Conservation (phyloP, 1,140 invertebrate species). For the Pemphigus obesinymphae region DNA sequence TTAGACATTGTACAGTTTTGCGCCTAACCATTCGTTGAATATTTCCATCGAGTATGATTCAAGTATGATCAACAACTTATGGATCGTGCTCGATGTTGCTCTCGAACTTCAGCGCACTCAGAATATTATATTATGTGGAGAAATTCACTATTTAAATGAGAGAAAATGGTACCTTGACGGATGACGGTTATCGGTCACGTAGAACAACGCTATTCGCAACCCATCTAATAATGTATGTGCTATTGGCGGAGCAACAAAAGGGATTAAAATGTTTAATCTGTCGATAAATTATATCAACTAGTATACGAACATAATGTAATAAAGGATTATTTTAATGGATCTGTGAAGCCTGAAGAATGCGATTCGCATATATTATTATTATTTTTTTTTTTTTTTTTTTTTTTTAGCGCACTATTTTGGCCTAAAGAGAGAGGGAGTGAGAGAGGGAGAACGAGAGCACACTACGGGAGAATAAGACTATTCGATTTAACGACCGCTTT, state of each 20-base stretch:
- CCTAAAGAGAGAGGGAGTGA: neutral
- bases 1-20: too few species aligned
- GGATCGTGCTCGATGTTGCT: too few species aligned
- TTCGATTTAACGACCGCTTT: slow-evolving; percentile 39
- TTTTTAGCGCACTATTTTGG: neutral
- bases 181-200: neutral
- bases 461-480: neutral
- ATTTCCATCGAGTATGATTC: too few species aligned
- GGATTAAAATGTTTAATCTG: slow-evolving; percentile 30
- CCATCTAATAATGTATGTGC: neutral
- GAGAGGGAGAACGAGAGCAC: neutral
- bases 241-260: neutral
- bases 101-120: too few species aligned
- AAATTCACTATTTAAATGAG: too few species aligned
- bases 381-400: too few species aligned
- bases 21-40: too few species aligned
- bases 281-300: slow-evolving; percentile 27
- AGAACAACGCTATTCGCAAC: neutral
- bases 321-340: slow-evolving; percentile 29
- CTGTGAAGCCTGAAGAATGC: neutral
- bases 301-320: too few species aligned
- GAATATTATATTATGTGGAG: too few species aligned
- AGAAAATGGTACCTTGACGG: too few species aligned
- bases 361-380: neutral
- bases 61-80: too few species aligned